Evolutionary conservation across 2,888 invertebrate genomes (phyloP), one percentile per base, ranked within the genome.

Genomic region (Drosophila austrosaltans): DNA sequence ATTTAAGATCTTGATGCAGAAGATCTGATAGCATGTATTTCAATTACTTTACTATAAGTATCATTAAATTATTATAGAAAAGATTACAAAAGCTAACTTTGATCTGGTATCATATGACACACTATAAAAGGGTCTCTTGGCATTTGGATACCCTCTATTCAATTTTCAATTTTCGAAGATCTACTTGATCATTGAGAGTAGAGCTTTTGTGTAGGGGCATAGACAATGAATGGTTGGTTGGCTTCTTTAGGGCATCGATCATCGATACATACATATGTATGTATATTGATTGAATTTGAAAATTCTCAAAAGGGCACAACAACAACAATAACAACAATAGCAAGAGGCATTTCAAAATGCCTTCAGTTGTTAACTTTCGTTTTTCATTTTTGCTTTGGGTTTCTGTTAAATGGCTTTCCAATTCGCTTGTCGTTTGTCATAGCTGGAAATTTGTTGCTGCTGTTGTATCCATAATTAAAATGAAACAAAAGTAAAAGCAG

Each of bases 401-500:
- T 39, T 22, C 25, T 57, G 39, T 60, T 61, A 73, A 80, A 71
- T 60, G 67, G 63, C 76, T 81, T 83, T 74, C 76, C 84, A 77
- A 65, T 78, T 44, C 69, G 68, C 54, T 44, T 69, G 79, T 76
- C 71, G 36, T 74, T 79, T 71, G 82, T 72, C 87, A 76, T 79
- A 76, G 76, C 75, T 74, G 73, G 69, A 71, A 76, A 75, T 69
- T 75, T 75, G 71, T 57, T 62, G 67, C 48, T 25, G 48, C 22
- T 16, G 22, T 48, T 65, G 54, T 59, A 64, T 69, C 66, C 66
- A 62, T 82, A 85, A 82, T 78, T 85, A 79, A 85, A 79, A 32
- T 68, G 75, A 71, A 79, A 59, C 66, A 84, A 84, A 87, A 85
- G 85, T 87, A 82, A 84, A 87, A 82, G 58, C 58, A 54, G 20